Evolutionary conservation across 2,888 invertebrate species (phyloP).

Genomic region (Bembecia ichneumoniformis): DNA sequence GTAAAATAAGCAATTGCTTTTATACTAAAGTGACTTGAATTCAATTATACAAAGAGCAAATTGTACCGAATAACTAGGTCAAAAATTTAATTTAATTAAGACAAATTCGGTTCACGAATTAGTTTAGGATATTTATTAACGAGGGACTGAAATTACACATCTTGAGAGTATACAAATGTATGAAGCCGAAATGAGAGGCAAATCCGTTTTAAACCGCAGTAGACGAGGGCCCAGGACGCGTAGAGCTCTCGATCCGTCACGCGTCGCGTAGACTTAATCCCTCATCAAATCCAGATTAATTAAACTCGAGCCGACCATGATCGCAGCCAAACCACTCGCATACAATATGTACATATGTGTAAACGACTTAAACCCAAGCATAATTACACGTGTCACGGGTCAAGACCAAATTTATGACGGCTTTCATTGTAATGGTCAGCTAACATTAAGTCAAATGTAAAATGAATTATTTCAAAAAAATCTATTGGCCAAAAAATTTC

Average conservation of each 20-base stretch:
- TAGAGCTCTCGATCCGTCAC: conserved; percentile 63
- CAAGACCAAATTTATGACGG: background rate
- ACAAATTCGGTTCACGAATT: background rate
- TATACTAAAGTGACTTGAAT: conserved; percentile 2
- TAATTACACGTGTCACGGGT: background rate
- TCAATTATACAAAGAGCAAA: too few species aligned
- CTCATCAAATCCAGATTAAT: conserved; percentile 71
- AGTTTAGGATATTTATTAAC: conserved; percentile 1
- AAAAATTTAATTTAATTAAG: background rate
- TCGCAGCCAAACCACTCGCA: conserved; percentile 41
- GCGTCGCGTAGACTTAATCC: conserved; percentile 62
- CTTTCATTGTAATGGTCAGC: too few species aligned
- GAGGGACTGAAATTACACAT: conserved; percentile 27
- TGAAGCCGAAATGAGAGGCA: conserved; percentile 51
- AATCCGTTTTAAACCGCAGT: conserved; percentile 61
- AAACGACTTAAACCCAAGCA: conserved; percentile 5
- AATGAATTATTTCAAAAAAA: too few species aligned
- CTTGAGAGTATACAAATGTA: conserved; percentile 54
- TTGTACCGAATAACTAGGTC: background rate
- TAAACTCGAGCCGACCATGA: conserved; percentile 52
- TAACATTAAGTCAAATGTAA: too few species aligned
- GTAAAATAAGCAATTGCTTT: too few species aligned
- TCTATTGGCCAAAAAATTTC: too few species aligned
- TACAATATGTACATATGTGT: conserved; percentile 30
- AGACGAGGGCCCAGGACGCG: conserved; percentile 32